These are phyloP conservation scores for Chauna torquata DNA, from an alignment of 2,113 vertebrate genomes.

Conservation along the genomic window DNA sequence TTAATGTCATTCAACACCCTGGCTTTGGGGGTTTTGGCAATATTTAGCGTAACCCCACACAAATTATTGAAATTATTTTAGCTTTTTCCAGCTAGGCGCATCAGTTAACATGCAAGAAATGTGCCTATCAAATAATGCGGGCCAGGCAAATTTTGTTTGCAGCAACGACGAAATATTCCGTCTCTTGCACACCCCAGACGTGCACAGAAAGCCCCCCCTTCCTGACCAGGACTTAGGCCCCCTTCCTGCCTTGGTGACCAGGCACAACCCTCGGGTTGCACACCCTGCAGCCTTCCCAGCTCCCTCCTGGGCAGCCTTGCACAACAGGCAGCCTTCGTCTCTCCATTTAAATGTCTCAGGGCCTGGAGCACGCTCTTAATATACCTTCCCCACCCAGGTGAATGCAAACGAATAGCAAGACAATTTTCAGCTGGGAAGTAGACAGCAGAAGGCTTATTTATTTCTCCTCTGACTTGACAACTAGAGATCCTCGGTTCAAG, in stretches of 20 bases:
- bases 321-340: background rate
- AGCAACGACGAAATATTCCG: background rate
- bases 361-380: slow-evolving; percentile 21
- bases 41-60: background rate
- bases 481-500: background rate
- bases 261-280: background rate
- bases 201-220: background rate
- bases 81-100: background rate
- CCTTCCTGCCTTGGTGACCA: background rate
- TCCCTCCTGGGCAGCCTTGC: background rate
- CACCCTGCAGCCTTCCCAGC: background rate
- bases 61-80: background rate
- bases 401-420: background rate
- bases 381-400: slow-evolving; percentile 5
- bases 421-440: slow-evolving; percentile 16
- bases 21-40: background rate
- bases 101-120: background rate
- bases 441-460: background rate
- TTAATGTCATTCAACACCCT: background rate
- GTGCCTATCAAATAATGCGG: background rate
- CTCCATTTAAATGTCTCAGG: background rate
- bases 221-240: background rate
- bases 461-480: background rate
- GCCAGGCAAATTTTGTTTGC: background rate
- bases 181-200: background rate